Percentiles rank a stretch among this genome's conserved stretches.
phyloP scores from a whole-genome alignment of 1,140 invertebrate genomes.

The Pogonus chalceus region DNA sequence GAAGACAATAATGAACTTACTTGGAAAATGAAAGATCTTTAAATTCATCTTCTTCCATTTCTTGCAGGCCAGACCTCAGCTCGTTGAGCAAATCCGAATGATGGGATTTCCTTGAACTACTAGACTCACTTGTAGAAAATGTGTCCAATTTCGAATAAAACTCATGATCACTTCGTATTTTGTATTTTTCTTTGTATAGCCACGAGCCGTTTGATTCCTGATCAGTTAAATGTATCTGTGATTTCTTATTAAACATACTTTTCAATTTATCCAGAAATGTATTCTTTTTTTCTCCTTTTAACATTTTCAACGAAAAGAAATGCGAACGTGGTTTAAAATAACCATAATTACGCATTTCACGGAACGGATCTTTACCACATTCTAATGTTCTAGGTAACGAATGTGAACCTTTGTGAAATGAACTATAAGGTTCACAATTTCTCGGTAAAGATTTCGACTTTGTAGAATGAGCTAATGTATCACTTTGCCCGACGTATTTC shows the following conservation, averaged over 20 bases:
- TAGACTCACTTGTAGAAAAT: not conserved
- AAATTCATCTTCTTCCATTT: too few species aligned
- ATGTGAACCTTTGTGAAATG: not conserved
- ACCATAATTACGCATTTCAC: not conserved
- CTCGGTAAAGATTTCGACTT: constrained; percentile 8
- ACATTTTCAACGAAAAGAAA: constrained; percentile 1
- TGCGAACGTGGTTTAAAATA: constrained; percentile 1
- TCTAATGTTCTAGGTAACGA: constrained; percentile 5
- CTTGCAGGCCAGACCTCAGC: too few species aligned
- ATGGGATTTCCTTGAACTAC: not conserved
- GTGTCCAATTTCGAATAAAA: not conserved
- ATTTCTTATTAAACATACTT: constrained; percentile 1
- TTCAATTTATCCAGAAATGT: not conserved
- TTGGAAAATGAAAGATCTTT: too few species aligned
- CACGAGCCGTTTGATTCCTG: not conserved
- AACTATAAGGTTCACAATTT: not conserved
- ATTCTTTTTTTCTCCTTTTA: not conserved
- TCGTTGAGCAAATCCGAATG: too few species aligned
- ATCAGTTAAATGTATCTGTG: not conserved
- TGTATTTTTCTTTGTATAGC: not conserved
- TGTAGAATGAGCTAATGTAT: not conserved
- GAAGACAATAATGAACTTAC: too few species aligned
- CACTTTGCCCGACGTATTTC: constrained; percentile 1
- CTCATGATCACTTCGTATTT: not conserved
- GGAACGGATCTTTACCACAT: not conserved